Base-by-base conservation (phyloP, 1,140 invertebrate species). In the Caenorhabditis inopinata region DNA sequence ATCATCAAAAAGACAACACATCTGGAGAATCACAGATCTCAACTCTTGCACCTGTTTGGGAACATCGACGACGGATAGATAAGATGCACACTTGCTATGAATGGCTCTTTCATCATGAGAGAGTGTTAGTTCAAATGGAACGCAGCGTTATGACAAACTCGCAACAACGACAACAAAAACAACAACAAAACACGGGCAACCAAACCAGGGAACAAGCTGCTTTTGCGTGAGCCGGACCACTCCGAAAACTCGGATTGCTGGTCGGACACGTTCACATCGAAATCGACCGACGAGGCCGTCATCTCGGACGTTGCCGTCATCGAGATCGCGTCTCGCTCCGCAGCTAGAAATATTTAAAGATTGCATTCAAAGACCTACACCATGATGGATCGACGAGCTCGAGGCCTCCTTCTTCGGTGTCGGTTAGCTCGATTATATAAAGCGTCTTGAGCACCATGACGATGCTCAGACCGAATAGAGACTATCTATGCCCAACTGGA, bases 351-450 rank as follows among this genome's bases (percentile, higher is more conserved):
- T 76, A 81, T 27, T 76, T 83, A 2, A n/a, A 42, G 80, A 76
- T 74, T 75, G n/a, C 4, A 27, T 49, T 25, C 38, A 48, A 81
- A 49, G 21, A 84, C 87, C 88, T 86, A 88, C 87, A 87, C 87
- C 87, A 88, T 49, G 87, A 82, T 25, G 87, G 87, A 75, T 88
- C 87, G 53, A 88, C 87, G 38, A 88, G 85, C 80, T 88, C 87
- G 32, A 88, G 87, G 21, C 87, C 87, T 42, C 87, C 87, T 74
- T 88, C 87, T 45, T 88, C 87, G 62, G 87, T 79, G 68, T 88
- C 87, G 23, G 84, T 78, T 79, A 88, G 79, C 73, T 88, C 87
- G 78, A 88, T 88, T 45, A 88, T 82, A 79, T 85, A 88, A 78
- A 88, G 85, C 12, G 80, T 81, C 49, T 84, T 77, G 18, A 88